A percentile compares a stretch with the other conserved stretches of the same genome.
Evolutionary conservation across 2,797 vertebrate species (phyloP).

Genomic region (Clangula hyemalis): DNA sequence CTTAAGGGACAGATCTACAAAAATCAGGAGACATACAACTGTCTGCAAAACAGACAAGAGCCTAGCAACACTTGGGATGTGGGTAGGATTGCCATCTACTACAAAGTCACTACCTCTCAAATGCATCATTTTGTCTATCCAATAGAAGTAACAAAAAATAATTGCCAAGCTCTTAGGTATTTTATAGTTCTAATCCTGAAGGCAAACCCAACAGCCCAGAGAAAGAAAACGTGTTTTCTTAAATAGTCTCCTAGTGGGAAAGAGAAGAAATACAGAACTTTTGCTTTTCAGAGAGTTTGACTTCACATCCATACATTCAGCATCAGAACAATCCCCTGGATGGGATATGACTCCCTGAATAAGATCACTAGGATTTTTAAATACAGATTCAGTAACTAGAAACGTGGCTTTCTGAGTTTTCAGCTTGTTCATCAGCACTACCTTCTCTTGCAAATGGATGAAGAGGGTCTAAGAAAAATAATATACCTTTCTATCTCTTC

Average conservation of each 20-base stretch:
- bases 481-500: neutral
- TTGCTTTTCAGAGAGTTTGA: neutral
- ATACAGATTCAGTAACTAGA: neutral
- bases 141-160: neutral
- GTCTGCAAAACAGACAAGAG: neutral
- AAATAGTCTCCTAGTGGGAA: neutral
- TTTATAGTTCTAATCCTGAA: neutral
- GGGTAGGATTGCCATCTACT: neutral
- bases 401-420: neutral
- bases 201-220: neutral
- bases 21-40: neutral
- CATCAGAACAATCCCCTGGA: neutral
- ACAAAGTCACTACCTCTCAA: neutral
- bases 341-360: neutral
- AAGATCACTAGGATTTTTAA: neutral
- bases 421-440: neutral
- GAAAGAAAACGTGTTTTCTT: neutral
- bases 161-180: neutral
- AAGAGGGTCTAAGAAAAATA: neutral
- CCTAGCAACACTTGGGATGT: neutral
- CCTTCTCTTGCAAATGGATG: neutral
- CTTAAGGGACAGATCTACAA: neutral
- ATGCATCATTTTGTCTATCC: neutral
- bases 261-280: neutral
- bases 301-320: neutral